Evolutionary conservation across 2,113 vertebrate genomes (phyloP).

Genomic region (Scomber japonicus): DNA sequence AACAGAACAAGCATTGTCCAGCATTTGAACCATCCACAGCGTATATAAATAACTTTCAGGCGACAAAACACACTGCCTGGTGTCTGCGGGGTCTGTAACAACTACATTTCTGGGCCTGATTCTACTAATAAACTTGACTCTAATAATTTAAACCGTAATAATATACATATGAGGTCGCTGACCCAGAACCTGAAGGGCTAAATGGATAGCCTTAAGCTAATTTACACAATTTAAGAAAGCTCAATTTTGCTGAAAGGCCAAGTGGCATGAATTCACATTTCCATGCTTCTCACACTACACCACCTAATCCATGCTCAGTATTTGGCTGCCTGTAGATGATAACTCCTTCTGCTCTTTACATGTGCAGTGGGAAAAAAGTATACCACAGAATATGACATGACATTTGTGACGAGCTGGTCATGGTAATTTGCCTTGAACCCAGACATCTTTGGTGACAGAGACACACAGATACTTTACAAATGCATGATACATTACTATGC

Average conservation of each 20-base stretch:
- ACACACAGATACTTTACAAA: background rate
- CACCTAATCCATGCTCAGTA: constrained; percentile 12
- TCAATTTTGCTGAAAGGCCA: constrained; percentile 30
- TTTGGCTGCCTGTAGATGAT: constrained; percentile 5
- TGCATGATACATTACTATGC: background rate
- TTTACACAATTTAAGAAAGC: constrained; percentile 6
- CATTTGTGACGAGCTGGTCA: background rate
- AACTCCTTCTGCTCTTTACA: constrained; percentile 1
- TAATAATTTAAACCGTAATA: background rate
- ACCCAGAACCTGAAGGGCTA: background rate
- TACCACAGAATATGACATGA: background rate
- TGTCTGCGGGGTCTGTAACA: background rate
- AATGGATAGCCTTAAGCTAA: constrained; percentile 27
- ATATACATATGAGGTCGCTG: background rate
- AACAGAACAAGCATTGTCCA: constrained; percentile 1
- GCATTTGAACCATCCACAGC: background rate
- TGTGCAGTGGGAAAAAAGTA: background rate
- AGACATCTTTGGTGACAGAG: background rate
- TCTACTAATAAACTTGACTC: constrained; percentile 5
- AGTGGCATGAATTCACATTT: constrained; percentile 18
- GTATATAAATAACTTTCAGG: background rate
- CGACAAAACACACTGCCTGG: background rate
- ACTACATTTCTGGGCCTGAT: background rate
- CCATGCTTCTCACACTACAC: constrained; percentile 6
- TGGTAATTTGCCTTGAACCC: background rate